Evolutionary conservation across 2,113 vertebrate genomes (phyloP), one percentile per base, ranked within the genome.

Genomic region (Cariama cristata): DNA sequence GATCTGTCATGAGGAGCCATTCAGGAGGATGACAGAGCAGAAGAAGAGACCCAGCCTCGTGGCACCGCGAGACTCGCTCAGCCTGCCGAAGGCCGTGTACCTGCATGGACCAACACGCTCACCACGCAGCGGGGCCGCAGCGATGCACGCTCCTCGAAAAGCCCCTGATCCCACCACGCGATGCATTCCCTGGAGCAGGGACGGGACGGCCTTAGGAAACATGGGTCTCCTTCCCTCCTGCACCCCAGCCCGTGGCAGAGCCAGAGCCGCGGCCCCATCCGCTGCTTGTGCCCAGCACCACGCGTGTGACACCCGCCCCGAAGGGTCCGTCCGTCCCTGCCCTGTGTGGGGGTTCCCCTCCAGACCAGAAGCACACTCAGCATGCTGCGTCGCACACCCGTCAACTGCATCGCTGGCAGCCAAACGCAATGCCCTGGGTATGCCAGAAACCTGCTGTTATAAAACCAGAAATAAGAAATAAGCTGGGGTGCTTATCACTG

Each of bases 241-340:
- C 1, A 12, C 20, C 33, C 44, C 56, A 47, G 67, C 30, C 64
- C 2, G 0, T 11, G 63, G 63, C 32, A 35, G 47, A 45, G 77
- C 56, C 1, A 8, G n/a, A 44, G 45, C 66, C 10, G 18, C 1
- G 3, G 44, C 45, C 17, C 12, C 26, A 49, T 33, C 45, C 15
- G 3, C 24, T 5, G 27, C 32, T 45, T 6, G 7, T 28, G 55
- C 44, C 86, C 86, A 45, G 1, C 6, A 12, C 28, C 35, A 9
- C 0, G 0, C 2, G 26, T 18, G 53, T 38, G 68, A 44, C 64
- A 35, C n/a, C 71, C 27, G 23, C 23, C 77, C n/a, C 2, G 3
- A 22, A 22, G 59, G 8, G 27, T 24, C 28, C 1, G 6, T 53
- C 16, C 71, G 6, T 53, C 16, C 71, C 33, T 47, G 55, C 27